Evolutionary conservation across 2,888 invertebrate genomes (phyloP), one percentile per base, ranked within the genome.

Genomic region (Trachelus tabidus): DNA sequence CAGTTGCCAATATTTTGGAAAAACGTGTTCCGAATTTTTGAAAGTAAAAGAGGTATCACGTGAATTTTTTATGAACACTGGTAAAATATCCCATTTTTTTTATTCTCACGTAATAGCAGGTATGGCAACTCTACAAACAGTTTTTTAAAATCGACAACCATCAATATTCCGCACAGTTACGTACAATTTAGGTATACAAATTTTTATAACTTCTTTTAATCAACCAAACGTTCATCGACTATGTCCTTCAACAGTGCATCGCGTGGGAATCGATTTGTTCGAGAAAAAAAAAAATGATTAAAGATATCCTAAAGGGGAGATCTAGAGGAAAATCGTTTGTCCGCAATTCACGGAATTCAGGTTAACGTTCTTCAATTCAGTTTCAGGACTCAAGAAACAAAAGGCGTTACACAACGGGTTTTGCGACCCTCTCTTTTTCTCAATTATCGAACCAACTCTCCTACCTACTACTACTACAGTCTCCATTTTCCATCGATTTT

Each of bases 331-430:
- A 30, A 4, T 3, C 30, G 71, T 71, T 71, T 9, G 12, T 33
- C 12, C 71, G 33, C 31, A 30, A 34, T 71, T 71, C 71, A 11
- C 71, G 71, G 71, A 30, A 71, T 71, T 71, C 71, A 71, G 71
- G 71, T 71, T 71, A 71, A 71, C 71, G 71, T 71, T 71, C 71
- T 31, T 71, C 31, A 12, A 12, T 71, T 33, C 71, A 56, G 56
- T 56, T 56, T 23, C 56, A 56, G 56, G 23, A 56, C 23, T 56
- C 23, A 6, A 56, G 56, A 23, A 23, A 56, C 56, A 56, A 56
- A 56, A 56, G 56, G 23, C 23, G 56, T 15, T 9, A 56, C 23
- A 56, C 56, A 56, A 56, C 15, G 6, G 23, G 23, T 15, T 56
- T 9, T 56, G 2, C 56, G 23, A 15, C 23, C 56, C 9, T 56